These are phyloP conservation scores for Corythornis vintsioides DNA, from an alignment of 2,113 vertebrate species.

Conservation along the genomic window DNA sequence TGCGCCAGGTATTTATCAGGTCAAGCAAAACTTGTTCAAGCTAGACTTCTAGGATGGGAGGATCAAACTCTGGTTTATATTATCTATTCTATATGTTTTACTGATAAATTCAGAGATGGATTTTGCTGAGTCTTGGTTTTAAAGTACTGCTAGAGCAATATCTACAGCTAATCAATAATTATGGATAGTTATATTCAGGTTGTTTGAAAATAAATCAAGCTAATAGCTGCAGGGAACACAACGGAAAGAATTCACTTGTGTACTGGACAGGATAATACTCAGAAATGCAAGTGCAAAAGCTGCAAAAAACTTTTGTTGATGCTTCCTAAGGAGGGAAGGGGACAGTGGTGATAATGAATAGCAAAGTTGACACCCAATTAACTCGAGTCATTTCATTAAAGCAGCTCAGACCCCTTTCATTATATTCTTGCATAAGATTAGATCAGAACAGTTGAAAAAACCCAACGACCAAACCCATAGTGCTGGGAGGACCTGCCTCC, in stretches of 20 bases:
- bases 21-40: neutral
- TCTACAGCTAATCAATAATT: neutral
- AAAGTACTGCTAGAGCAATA: rapidly evolving
- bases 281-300: neutral
- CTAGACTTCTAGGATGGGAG: neutral
- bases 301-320: neutral
- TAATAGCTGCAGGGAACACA: neutral
- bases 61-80: rapidly evolving
- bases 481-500: neutral
- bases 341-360: neutral
- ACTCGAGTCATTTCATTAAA: neutral
- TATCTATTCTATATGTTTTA: rapidly evolving
- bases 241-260: neutral
- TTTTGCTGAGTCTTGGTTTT: neutral
- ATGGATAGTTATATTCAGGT: neutral
- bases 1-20: neutral
- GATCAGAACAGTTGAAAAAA: neutral
- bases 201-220: neutral
- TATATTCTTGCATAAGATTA: neutral
- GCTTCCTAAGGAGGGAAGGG: neutral
- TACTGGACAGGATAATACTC: neutral
- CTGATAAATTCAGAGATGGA: neutral
- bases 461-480: rapidly evolving
- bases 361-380: neutral
- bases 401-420: neutral